Evolutionary conservation across 35 echinoderm and acorn worm species (phyloP), one percentile per base, ranked within the genome.

Genomic region (Strongylocentrotus purpuratus): DNA sequence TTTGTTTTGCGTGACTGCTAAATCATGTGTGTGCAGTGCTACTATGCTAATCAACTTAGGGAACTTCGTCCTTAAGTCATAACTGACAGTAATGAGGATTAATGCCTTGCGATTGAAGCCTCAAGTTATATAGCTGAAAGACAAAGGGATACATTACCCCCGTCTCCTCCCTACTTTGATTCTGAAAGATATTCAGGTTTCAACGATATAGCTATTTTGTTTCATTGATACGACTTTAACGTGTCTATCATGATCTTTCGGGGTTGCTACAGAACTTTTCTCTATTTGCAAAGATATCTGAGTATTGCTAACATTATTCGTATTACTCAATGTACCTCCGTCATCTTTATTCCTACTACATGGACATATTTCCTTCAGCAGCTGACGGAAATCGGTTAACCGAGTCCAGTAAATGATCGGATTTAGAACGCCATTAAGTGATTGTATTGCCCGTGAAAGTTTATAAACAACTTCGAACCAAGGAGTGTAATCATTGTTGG

Each of bases 361-460:
- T 7, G 22, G 4, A n/a, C 65, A 78, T 15, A 78, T 7, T 3
- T 78, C 65, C 5, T 78, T 78, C 4, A 78, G 65, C 20, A 78
- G 65, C 65, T 78, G 65, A n/a, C 87, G 87, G 9, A 89, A 89
- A 46, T 89, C 87, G 87, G 33, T 89, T 89, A 89, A 46, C 4
- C 87, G 87, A 33, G 32, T 89, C 87, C 87, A 89, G 87, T 89
- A 89, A 46, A 89, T 89, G 87, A 89, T 25, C 32, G 87, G 87
- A 89, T 89, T 89, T 11, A 89, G 32, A 46, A 89, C 45, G 45
- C 33, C 87, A 33, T 89, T 89, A 4, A 89, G 33, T 2, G 33
- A 7, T 11, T 45, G 33, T 7, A 89, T n/a, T 18, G 20, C n/a
- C 7, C 87, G 20, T 5, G 87, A 31, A 33, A 89, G 5, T 9